These are phyloP conservation scores for Clunio marinus DNA, from an alignment of 2,888 invertebrate genomes.

Conservation along the genomic window DNA sequence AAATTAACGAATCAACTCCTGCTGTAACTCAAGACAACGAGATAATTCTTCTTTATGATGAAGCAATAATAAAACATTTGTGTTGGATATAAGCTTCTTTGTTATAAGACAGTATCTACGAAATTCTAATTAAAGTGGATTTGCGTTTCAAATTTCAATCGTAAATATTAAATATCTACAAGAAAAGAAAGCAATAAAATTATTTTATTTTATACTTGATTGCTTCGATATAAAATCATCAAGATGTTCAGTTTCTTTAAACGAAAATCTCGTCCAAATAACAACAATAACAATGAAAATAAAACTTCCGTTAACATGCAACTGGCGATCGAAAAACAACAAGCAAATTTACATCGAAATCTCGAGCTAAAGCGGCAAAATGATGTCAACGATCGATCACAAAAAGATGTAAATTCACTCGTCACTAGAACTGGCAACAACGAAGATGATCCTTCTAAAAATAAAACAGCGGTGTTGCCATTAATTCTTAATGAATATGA, in stretches of 20 bases:
- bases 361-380: conserved; percentile 23
- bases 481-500: conserved; percentile 9
- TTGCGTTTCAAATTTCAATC: too few species aligned
- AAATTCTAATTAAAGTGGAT: too few species aligned
- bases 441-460: conserved; percentile 14
- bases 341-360: neutral
- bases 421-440: neutral
- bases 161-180: too few species aligned
- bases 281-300: conserved; percentile 3
- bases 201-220: too few species aligned
- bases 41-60: too few species aligned
- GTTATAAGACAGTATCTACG: too few species aligned
- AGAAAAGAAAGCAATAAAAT: too few species aligned
- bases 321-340: conserved; percentile 23
- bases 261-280: conserved; percentile 11
- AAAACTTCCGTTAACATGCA: conserved; percentile 23
- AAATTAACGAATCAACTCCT: too few species aligned
- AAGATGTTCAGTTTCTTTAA: conserved; percentile 36
- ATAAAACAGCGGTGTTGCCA: conserved; percentile 13
- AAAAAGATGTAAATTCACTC: neutral
- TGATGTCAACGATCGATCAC: conserved; percentile 27
- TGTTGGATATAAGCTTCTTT: too few species aligned
- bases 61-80: too few species aligned
- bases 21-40: too few species aligned
- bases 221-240: too few species aligned